Conservation (phyloP, 2,113 vertebrate genomes). For the Hemiprocne comata region DNA sequence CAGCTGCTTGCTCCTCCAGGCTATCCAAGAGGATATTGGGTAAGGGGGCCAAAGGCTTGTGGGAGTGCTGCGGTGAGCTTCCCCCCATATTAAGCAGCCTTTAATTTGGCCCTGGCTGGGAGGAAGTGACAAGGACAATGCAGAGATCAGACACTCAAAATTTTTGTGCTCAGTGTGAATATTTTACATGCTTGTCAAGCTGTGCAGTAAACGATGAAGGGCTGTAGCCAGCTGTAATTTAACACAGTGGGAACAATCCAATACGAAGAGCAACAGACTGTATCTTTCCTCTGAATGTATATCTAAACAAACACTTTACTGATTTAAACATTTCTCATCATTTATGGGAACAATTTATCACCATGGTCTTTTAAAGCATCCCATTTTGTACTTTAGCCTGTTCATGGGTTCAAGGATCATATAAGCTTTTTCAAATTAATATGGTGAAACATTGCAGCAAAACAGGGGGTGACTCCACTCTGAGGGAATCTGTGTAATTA, state of each 20-base stretch:
- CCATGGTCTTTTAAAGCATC: not conserved
- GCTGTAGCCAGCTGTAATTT: constrained; percentile 19
- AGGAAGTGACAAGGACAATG: constrained; percentile 50
- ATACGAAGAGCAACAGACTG: constrained; percentile 33
- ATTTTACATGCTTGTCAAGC: constrained; percentile 54
- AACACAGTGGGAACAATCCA: constrained; percentile 40
- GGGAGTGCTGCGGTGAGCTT: not conserved
- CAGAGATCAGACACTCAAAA: constrained; percentile 32
- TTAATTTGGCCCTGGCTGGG: constrained; percentile 43
- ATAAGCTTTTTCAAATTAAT: not conserved
- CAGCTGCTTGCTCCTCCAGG: constrained; percentile 64
- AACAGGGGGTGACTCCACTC: not conserved
- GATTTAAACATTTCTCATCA: constrained; percentile 62
- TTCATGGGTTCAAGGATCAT: not conserved
- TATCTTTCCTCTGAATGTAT: constrained; percentile 43
- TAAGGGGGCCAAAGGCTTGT: constrained; percentile 1
- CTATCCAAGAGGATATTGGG: constrained; percentile 15
- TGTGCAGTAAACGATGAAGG: constrained; percentile 28
- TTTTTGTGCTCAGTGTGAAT: constrained; percentile 16
- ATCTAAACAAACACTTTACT: constrained; percentile 37
- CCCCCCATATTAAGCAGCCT: constrained; percentile 20
- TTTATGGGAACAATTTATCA: constrained; percentile 45
- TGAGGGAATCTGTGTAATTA: not conserved
- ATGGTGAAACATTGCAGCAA: not conserved
- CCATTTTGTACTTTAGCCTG: not conserved